Percentiles rank a stretch among this genome's conserved stretches.
Evolutionary conservation across 2,113 vertebrate genomes (phyloP).

Genomic region (Anguilla rostrata): DNA sequence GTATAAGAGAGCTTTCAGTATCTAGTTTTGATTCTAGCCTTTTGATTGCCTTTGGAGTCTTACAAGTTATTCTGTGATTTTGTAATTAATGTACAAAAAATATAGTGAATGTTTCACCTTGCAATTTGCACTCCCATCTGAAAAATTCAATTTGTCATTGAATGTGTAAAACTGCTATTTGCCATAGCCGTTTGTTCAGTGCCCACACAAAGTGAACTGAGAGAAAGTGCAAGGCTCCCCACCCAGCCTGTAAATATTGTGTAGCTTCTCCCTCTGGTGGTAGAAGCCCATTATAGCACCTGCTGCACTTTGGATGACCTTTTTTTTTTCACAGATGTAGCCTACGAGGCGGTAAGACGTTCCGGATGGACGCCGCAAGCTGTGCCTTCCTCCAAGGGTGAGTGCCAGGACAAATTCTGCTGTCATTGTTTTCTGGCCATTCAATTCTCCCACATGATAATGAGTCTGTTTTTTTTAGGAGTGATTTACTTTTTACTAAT

Average conservation of each 20-base stretch:
- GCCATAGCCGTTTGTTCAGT: neutral
- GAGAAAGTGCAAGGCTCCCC: too few relatives aligned
- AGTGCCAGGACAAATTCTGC: neutral
- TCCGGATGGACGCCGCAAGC: slow-evolving; percentile 79
- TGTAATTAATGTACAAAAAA: neutral
- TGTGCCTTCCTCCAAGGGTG: slow-evolving; percentile 80
- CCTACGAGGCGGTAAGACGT: slow-evolving; percentile 80
- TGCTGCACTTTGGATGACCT: neutral
- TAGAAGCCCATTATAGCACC: neutral
- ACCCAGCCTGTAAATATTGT: neutral
- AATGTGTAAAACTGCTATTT: neutral
- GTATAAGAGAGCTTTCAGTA: too few relatives aligned
- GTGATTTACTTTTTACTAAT: too few relatives aligned
- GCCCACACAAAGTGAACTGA: neutral
- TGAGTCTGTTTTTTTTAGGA: too few relatives aligned
- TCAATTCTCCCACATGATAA: too few relatives aligned
- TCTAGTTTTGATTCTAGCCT: too few relatives aligned
- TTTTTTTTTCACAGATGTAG: slow-evolving; percentile 66
- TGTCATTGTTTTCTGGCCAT: too few relatives aligned
- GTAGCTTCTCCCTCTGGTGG: slow-evolving; percentile 22
- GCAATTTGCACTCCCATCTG: too few relatives aligned
- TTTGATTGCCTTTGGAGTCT: neutral
- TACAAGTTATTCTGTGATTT: neutral
- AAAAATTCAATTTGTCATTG: neutral
- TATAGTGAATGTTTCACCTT: neutral